A percentile compares a stretch with the other conserved stretches of the same genome.
These are phyloP conservation scores for Neuroscelio doddi DNA, from an alignment of 2,888 invertebrate genomes.

Conservation along the genomic window DNA sequence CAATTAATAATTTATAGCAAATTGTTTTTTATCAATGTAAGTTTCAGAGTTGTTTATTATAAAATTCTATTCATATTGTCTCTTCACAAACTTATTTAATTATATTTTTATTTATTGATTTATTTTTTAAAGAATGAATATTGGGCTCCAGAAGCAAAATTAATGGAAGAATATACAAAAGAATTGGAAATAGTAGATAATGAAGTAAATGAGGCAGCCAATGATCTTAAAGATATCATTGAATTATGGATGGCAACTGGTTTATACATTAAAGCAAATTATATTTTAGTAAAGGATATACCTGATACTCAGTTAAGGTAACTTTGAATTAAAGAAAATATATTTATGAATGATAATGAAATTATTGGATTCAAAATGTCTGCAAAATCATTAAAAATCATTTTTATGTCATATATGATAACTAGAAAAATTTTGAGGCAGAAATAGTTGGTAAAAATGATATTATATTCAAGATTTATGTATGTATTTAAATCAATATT, in stretches of 20 bases:
- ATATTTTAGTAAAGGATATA: slow-evolving; percentile 53
- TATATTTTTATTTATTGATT: slow-evolving; percentile 9
- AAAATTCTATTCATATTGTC: background rate
- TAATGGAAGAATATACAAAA: slow-evolving; percentile 72
- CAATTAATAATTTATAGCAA: too few relatives aligned
- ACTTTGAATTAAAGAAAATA: too few relatives aligned
- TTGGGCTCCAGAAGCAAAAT: slow-evolving; percentile 76
- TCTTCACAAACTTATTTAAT: background rate
- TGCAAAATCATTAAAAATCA: too few relatives aligned
- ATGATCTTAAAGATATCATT: slow-evolving; percentile 56
- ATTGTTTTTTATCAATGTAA: background rate
- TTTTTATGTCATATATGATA: too few relatives aligned
- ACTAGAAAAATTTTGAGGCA: too few relatives aligned
- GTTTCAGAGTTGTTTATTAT: slow-evolving; percentile 18
- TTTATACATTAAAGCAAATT: slow-evolving; percentile 60
- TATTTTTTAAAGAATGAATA: slow-evolving; percentile 74
- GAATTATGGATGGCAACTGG: slow-evolving; percentile 66
- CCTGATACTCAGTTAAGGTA: slow-evolving; percentile 61
- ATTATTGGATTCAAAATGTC: too few relatives aligned
- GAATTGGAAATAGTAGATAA: slow-evolving; percentile 59
- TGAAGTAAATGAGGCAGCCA: slow-evolving; percentile 50
- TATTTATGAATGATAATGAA: too few relatives aligned
- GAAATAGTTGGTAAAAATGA: too few relatives aligned
- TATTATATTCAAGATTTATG: too few relatives aligned
- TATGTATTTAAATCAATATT: too few relatives aligned